Base-by-base conservation (phyloP, 2,113 vertebrate genomes). In the Aptenodytes forsteri region DNA sequence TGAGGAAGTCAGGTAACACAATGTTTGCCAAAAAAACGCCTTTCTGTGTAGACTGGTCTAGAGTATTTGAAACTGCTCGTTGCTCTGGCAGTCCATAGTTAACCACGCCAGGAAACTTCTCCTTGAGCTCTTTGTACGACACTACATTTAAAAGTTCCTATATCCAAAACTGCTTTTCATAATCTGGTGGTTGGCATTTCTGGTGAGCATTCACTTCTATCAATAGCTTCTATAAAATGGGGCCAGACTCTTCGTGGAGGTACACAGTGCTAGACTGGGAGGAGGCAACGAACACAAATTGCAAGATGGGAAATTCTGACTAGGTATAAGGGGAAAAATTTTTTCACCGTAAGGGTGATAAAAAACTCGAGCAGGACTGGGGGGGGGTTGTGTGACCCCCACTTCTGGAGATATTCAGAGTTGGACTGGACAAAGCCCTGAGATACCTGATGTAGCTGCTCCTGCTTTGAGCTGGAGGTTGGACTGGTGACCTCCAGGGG, bases 251-350 rank as follows among this genome's bases (percentile, higher is more conserved):
- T 11, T 23, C 0, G 2, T 13, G 40, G 62, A 27, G 55, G 18
- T 29, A 9, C 21, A 0, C 20, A 4, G 11, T 7, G 64, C 9
- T 27, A 4, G 49, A 1, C 49, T n/a, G 69, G 30, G 32, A 34
- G 58, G 56, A 34, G 58, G 56, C 23, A 5, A 5, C 0, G 10
- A 65, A 8, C 0, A 1, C 15, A 42, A 6, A 3, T 6, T 19
- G 21, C 38, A 40, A n/a, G 65, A 4, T 23, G 32, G 44, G 44
- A 88, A 46, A 16, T n/a, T 38, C 27, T n/a, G 5, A 5, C 27
- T 10, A 50, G 78, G 4, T 32, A 25, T 3, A 11, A 69, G 44
- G 16, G 52, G 18, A 11, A 16, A 21, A 1, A 0, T 18, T 34
- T 36, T 21, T 27, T 14, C 29, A 9, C 3, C 2, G 0, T 38